Evolutionary conservation across 2,797 vertebrate species (phyloP), one percentile per base, ranked within the genome.

Genomic region (Sebastes diploproa): DNA sequence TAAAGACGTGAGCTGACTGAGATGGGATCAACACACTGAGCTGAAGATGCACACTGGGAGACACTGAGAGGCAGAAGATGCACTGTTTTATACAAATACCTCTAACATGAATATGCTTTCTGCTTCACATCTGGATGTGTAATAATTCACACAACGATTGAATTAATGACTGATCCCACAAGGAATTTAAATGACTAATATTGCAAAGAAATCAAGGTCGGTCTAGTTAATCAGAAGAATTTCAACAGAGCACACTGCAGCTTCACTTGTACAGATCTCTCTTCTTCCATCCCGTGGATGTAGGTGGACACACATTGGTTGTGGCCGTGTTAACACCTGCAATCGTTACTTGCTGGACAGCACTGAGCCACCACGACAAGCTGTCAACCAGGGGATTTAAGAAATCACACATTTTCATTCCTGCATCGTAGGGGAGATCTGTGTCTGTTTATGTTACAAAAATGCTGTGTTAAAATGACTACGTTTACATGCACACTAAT

Each of bases 1-100:
- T 10, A 14, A 34, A 65, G 34, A 82, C 13, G 46, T 54, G 75
- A 76, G 66, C 27, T 38, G 72, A 63, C 58, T 61, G 75, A 72
- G 70, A 65, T 16, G n/a, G 52, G 25, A 83, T n/a, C 27, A 18
- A 60, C 38, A 70, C 72, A 25, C 56, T 20, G 62, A 62, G 56
- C 23, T 61, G 34, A 55, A 46, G 71, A 79, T 32, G 22, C 29
- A 25, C 46, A 75, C 6, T 16, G 14, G 14, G 20, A 64, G 29
- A 16, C 59, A 18, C 42, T 4, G 64, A n/a, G 61, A 38, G 61
- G 61, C 62, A 63, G 1, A 2, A 7, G 36, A 42, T 46, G 36
- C 36, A 16, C 22, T 54, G 36, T 9, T 36, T 29, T 16, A 22
- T 64, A 75, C n/a, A 22, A 60, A 64, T 16, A 56, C 36, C 54